Conservation (phyloP, 2,113 vertebrate species). For the Trichomycterus rosablanca region DNA sequence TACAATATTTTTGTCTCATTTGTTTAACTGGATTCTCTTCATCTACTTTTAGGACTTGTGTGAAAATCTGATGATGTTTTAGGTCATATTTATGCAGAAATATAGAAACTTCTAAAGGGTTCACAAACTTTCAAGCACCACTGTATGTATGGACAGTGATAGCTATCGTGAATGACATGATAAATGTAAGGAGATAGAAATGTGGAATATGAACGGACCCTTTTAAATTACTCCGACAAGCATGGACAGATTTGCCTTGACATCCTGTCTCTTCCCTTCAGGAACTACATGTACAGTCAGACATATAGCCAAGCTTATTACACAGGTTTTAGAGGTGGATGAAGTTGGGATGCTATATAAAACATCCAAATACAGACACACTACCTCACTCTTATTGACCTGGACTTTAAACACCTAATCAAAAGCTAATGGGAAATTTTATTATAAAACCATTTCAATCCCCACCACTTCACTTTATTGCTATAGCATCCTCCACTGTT, state of each 20-base stretch:
- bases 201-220: slow-evolving; percentile 50
- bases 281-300: slow-evolving; percentile 45
- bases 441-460: too few relatives aligned
- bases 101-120: too few relatives aligned
- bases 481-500: too few relatives aligned
- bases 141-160: slow-evolving; percentile 25
- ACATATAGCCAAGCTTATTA: background rate
- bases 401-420: too few relatives aligned
- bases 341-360: background rate
- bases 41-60: too few relatives aligned
- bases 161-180: slow-evolving; percentile 46
- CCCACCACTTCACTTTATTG: too few relatives aligned
- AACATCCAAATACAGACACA: background rate
- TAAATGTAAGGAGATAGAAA: slow-evolving; percentile 41
- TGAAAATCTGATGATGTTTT: too few relatives aligned
- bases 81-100: too few relatives aligned
- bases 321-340: background rate
- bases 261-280: slow-evolving; percentile 54
- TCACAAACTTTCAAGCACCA: too few relatives aligned
- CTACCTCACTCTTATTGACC: background rate
- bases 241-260: slow-evolving; percentile 51
- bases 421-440: too few relatives aligned
- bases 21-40: too few relatives aligned
- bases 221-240: slow-evolving; percentile 53
- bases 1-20: too few relatives aligned